phyloP scores from a whole-genome alignment of 2,113 vertebrate genomes.

The Caloenas nicobarica region DNA sequence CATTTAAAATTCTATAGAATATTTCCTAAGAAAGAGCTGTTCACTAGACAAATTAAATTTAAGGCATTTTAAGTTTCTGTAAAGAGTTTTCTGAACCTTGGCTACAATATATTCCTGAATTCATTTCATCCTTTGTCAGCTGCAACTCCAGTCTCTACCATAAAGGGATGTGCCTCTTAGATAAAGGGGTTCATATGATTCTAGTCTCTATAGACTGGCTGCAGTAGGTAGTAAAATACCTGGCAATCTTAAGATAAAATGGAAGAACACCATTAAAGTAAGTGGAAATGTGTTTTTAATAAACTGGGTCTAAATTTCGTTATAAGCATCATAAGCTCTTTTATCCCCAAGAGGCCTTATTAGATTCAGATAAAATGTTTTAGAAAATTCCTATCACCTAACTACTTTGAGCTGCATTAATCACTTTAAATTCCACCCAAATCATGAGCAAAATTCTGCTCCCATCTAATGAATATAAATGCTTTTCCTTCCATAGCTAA shows the following conservation, averaged over 20 bases:
- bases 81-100: neutral
- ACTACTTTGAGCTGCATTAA: conserved; percentile 66
- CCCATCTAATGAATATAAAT: conserved; percentile 69
- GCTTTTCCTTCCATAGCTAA: conserved; percentile 38
- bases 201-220: neutral
- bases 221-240: neutral
- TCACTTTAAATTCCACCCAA: conserved; percentile 69
- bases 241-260: conserved; percentile 26
- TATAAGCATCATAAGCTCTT: conserved; percentile 54
- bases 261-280: conserved; percentile 21
- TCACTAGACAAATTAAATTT: neutral
- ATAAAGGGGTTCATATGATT: neutral
- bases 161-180: neutral
- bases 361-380: conserved; percentile 65
- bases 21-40: neutral
- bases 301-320: conserved; percentile 54
- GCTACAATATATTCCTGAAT: neutral
- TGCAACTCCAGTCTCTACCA: neutral
- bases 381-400: conserved; percentile 60
- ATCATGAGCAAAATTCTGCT: conserved; percentile 44
- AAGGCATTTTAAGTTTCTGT: neutral
- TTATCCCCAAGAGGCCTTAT: conserved; percentile 63
- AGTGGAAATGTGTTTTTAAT: conserved; percentile 62
- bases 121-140: neutral
- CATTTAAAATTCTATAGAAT: neutral